Evolutionary conservation across 2,888 invertebrate genomes (phyloP).

Genomic region (Galerucella pusilla): DNA sequence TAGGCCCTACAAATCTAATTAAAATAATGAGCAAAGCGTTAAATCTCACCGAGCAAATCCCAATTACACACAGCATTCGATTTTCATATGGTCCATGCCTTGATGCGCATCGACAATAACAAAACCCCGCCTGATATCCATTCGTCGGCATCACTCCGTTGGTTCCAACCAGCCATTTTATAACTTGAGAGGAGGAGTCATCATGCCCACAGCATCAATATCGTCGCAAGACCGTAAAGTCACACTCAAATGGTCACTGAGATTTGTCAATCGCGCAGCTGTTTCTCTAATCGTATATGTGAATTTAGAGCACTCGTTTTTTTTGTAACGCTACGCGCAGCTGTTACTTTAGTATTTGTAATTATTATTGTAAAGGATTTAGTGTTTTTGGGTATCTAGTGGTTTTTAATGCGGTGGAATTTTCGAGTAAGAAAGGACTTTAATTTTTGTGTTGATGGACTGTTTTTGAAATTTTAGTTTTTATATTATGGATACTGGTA

Average conservation of each 20-base stretch:
- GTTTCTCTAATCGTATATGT: constrained; percentile 37
- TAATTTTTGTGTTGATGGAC: neutral
- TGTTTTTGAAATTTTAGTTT: neutral
- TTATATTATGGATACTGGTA: neutral
- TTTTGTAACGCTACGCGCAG: constrained; percentile 27
- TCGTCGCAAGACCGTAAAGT: constrained; percentile 55
- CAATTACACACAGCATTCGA: constrained; percentile 44
- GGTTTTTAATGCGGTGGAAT: neutral
- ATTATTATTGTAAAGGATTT: neutral
- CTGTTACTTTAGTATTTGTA: neutral
- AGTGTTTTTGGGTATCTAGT: neutral
- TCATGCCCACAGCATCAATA: constrained; percentile 44
- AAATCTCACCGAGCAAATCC: constrained; percentile 37
- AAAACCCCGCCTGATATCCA: constrained; percentile 26
- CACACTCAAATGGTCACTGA: constrained; percentile 60
- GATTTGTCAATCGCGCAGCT: constrained; percentile 54
- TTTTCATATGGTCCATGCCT: constrained; percentile 40
- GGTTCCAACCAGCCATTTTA: constrained; percentile 46
- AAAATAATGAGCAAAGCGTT: constrained; percentile 29
- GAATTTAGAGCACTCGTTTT: constrained; percentile 29
- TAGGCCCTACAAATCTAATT: constrained; percentile 13
- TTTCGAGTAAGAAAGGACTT: neutral
- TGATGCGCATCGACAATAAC: constrained; percentile 38
- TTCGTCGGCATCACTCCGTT: constrained; percentile 30
- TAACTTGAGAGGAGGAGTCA: constrained; percentile 31